Conservation (phyloP, 1,140 invertebrate species). For the Aphaenogaster floridana region DNA sequence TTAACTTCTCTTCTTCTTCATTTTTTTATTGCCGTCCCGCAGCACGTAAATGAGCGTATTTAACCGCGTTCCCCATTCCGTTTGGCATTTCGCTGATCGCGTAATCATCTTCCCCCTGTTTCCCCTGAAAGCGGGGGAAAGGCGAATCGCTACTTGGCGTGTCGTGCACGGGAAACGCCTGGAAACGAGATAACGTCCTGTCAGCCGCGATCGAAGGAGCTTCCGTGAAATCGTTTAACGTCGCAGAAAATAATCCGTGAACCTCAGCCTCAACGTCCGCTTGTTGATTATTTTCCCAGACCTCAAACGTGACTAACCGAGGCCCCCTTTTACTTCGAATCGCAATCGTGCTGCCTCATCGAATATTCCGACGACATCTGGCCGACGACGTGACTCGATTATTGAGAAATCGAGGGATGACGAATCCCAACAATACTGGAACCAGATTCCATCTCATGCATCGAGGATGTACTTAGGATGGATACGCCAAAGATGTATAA, state of each 20-base stretch:
- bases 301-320: not conserved
- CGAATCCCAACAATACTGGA: not conserved
- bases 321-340: not conserved
- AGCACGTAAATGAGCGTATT: constrained; percentile 16
- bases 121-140: not conserved
- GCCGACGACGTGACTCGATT: constrained; percentile 26
- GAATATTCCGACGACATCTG: constrained; percentile 20
- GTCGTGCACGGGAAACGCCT: not conserved
- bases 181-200: not conserved
- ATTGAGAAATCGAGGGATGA: not conserved
- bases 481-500: not conserved
- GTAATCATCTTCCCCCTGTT: not conserved
- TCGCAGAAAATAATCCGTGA: not conserved
- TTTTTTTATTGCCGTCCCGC: not conserved
- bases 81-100: not conserved
- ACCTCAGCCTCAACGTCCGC: not conserved
- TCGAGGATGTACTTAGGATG: not conserved
- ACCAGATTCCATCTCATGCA: not conserved
- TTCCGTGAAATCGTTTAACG: not conserved
- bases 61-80: not conserved
- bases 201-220: not conserved
- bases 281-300: constrained; percentile 27
- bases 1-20: constrained; percentile 1
- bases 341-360: not conserved
- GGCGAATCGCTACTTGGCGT: not conserved